A percentile compares a stretch with the other conserved stretches of the same genome.
Conservation (phyloP, 1,140 invertebrate genomes). For the Drosophila sp. region DNA sequence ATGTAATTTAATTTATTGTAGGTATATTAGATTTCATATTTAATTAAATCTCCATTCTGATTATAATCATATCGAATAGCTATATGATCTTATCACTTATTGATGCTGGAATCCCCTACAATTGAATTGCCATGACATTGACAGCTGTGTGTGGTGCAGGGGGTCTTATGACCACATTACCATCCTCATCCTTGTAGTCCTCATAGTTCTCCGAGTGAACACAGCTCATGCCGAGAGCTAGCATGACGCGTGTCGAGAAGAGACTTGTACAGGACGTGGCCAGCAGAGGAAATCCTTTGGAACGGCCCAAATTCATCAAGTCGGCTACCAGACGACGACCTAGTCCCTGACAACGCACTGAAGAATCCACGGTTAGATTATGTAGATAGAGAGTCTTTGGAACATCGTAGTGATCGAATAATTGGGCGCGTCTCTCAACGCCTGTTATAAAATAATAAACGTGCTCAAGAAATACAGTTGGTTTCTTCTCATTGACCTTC, state of each 20-base stretch:
- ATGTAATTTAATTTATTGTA: too few species aligned
- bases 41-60: too few species aligned
- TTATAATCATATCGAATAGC: too few species aligned
- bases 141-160: slow-evolving; percentile 50
- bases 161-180: slow-evolving; percentile 45
- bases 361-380: slow-evolving; percentile 48
- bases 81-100: too few species aligned
- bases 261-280: slow-evolving; percentile 56
- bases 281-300: slow-evolving; percentile 42
- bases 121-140: slow-evolving; percentile 58
- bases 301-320: slow-evolving; percentile 50
- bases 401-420: slow-evolving; percentile 52
- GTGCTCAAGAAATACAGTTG: slow-evolving; percentile 42
- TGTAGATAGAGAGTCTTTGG: slow-evolving; percentile 55
- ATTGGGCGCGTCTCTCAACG: slow-evolving; percentile 46
- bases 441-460: slow-evolving; percentile 53
- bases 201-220: slow-evolving; percentile 47
- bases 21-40: too few species aligned
- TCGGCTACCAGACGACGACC: slow-evolving; percentile 48
- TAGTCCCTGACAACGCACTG: slow-evolving; percentile 51
- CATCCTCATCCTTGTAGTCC: slow-evolving; percentile 59
- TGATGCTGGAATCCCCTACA: slow-evolving; percentile 48
- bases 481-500: slow-evolving; percentile 25
- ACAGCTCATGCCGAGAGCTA: slow-evolving; percentile 43
- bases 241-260: slow-evolving; percentile 49